These are phyloP conservation scores for Oscheius onirici DNA, from an alignment of 2,888 invertebrate genomes.

Conservation along the genomic window DNA sequence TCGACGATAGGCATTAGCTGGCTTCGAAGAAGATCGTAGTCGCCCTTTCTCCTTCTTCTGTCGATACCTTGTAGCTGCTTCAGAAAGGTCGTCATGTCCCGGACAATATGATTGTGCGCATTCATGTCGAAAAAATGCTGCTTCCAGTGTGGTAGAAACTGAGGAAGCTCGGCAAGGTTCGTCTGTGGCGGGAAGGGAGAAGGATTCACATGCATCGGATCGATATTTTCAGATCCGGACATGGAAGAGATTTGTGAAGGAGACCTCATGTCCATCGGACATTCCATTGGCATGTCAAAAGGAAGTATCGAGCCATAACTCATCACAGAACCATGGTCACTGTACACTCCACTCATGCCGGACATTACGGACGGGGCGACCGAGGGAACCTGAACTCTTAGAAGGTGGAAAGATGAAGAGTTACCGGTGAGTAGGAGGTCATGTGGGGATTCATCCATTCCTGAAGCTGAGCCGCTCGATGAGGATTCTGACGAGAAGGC, in stretches of 20 bases:
- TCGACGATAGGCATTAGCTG: background rate
- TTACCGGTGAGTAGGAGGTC: background rate
- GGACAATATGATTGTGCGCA: background rate
- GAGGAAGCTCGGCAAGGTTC: background rate
- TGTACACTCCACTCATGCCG: background rate
- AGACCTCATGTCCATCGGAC: background rate
- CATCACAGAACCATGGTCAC: background rate
- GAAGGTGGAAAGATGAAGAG: background rate
- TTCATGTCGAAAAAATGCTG: background rate
- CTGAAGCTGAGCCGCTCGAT: constrained; percentile 6
- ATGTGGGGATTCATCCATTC: constrained; percentile 16
- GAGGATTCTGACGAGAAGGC: constrained; percentile 13
- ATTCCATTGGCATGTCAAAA: background rate
- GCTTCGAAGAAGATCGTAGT: background rate
- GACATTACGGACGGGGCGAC: constrained; percentile 23
- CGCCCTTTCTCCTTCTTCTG: background rate
- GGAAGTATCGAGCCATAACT: background rate
- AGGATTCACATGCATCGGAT: background rate
- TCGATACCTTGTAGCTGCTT: background rate
- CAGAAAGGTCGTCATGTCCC: background rate
- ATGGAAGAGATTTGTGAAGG: constrained; percentile 1
- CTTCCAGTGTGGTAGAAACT: background rate
- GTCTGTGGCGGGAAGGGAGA: background rate
- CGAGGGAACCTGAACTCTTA: background rate
- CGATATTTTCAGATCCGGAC: constrained; percentile 7